Base-by-base conservation (phyloP, 2,888 invertebrate species). In the Amblyteles armatorius region DNA sequence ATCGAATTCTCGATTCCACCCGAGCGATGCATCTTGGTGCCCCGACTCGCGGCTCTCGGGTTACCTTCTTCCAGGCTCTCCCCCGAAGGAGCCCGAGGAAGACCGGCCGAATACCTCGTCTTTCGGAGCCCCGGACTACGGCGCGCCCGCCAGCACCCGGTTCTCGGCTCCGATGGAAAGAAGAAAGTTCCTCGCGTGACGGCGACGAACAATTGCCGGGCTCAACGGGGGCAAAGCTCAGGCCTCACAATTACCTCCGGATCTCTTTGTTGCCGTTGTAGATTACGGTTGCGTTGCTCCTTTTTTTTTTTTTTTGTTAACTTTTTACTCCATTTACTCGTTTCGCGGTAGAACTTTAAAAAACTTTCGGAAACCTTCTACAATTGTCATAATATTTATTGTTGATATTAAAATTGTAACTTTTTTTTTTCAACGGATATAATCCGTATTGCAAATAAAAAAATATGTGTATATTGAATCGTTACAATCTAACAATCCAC, bases 1-100 rank as follows among this genome's bases (percentile, higher is more conserved):
- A 86, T 87, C 87, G 84, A 85, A 82, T 87, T 86, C 82, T 79
- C 81, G 79, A 86, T 79, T 85, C 44, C 79, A 82, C 82, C 81
- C 48, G 79, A 74, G 73, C 86, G 86, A 78, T 80, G 85, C 80
- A 80, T 86, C 84, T 85, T 68, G 73, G 67, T 78, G 77, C 79
- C 82, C 72, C 55, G 55, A 44, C 77, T 79, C 69, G 60, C 80
- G 73, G 87, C 82, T 86, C 82, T 84, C 84, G 79, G 74, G 78
- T 84, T 84, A 79, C 79, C 26, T 71, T 76, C 60, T 60, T 81
- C 78, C 67, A 65, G 57, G 60, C 44, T 69, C 82, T 79, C 68
- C 36, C 74, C 40, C 29, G 60, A 60, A 69, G 50, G 69, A 57
- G 44, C 44, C 44, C 0, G 16, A 74, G 73, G 68, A 83, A 55